Evolutionary conservation across 2,888 invertebrate species (phyloP).

Genomic region (Coelinius sp.): DNA sequence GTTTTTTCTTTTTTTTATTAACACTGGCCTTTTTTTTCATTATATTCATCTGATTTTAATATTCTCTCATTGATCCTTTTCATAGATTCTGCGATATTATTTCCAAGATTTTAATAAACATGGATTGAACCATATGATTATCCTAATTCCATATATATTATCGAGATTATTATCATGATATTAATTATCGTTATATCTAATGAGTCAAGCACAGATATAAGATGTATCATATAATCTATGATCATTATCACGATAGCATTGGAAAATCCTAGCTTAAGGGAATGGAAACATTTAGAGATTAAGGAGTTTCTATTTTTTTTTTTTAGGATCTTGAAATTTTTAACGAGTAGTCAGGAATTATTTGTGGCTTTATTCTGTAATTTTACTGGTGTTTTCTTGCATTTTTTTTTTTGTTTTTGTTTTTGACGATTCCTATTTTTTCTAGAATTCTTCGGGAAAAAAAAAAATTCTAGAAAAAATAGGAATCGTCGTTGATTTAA

Average conservation of each 20-base stretch:
- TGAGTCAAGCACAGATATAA: conserved; percentile 9
- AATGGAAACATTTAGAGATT: conserved; percentile 12
- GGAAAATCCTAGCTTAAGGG: background rate
- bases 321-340: background rate
- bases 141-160: background rate
- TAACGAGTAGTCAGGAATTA: background rate
- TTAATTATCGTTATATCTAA: conserved; percentile 11
- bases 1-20: conserved; percentile 7
- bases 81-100: background rate
- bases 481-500: conserved; percentile 40
- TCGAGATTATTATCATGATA: conserved; percentile 11
- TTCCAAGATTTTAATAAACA: background rate
- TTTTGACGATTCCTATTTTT: conserved; percentile 1
- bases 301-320: background rate
- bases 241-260: conserved; percentile 24
- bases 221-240: background rate
- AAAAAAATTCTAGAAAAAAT: conserved; percentile 30
- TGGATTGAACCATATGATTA: background rate
- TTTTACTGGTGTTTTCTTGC: background rate
- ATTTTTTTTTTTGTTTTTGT: conserved; percentile 15
- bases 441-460: background rate
- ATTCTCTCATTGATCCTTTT: background rate
- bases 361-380: background rate
- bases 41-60: background rate
- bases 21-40: background rate